Base-by-base conservation (phyloP, 2,797 vertebrate species). In the Enteromius viviparus region DNA sequence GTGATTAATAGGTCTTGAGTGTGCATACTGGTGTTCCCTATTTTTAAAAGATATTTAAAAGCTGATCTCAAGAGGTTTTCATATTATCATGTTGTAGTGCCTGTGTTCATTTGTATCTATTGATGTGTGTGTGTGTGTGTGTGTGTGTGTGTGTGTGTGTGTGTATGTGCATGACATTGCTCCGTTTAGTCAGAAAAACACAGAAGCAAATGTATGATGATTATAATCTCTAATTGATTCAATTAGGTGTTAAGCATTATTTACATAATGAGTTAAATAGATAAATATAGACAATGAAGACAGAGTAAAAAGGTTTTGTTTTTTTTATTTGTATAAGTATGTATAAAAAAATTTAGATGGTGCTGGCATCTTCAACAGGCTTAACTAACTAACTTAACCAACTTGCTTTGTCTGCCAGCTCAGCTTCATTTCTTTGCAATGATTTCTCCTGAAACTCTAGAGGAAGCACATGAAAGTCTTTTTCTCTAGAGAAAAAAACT, bases 401-500 rank as follows among this genome's bases (percentile, higher is more conserved):
- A 29, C 15, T 71, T 72, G 45, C 26, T 32, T 12, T 12, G 26
- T 32, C 9, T 29, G 45, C 23, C 23, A 32, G 23, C 69, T 51
- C 47, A 51, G 4, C 17, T 21, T 21, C 47, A 51, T 21, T 51
- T 4, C 19, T 32, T 51, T 51, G 6, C 19, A 32, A 1, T 34
- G 4, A 34, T 55, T 55, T 55, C 10, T 37, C 37, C 29, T n/a
- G 19, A 74, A 55, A 74, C 10, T 74, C 47, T 26, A 19, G 12
- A 15, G 3, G 69, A 71, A 26, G 21, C 19, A 2, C 71, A 53
- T 72, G 15, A 32, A 26, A 72, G 29, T 34, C 19, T 32, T 49
- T 53, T 74, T 74, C 70, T 53, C 71, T n/a, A 7, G 49, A 21
- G 34, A 42, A 77, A 42, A 76, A 62, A 62, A 10, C 34, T 15